Conservation (phyloP, 2,113 vertebrate genomes). For the Notarius lentiginosus region DNA sequence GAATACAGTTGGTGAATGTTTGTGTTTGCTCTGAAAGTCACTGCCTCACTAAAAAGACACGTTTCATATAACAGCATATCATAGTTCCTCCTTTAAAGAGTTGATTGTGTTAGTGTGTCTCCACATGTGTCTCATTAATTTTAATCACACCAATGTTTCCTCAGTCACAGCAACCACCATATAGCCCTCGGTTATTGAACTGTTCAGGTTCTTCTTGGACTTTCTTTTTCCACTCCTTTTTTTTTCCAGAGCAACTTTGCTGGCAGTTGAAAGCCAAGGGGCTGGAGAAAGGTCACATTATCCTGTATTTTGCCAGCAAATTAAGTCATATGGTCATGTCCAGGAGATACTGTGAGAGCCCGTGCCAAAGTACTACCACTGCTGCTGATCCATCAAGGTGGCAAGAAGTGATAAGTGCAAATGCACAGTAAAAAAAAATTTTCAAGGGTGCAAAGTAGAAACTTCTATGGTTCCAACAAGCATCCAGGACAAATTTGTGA, state of each 20-base stretch:
- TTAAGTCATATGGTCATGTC: constrained; percentile 35
- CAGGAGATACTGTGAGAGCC: constrained; percentile 42
- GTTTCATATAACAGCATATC: neutral
- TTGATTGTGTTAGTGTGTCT: neutral
- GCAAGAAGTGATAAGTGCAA: neutral
- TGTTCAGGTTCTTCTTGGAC: neutral
- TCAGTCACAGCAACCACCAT: neutral
- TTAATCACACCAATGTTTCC: neutral
- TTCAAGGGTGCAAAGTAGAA: neutral
- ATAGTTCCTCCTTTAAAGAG: neutral
- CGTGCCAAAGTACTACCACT: constrained; percentile 2
- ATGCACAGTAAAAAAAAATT: neutral
- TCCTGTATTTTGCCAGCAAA: constrained; percentile 51
- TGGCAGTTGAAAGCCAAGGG: constrained; percentile 8
- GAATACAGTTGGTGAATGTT: neutral
- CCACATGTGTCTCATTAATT: neutral
- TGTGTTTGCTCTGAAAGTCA: neutral
- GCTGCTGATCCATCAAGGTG: neutral
- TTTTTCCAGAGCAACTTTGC: neutral
- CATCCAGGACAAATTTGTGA: neutral
- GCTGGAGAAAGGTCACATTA: constrained; percentile 31
- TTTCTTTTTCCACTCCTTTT: neutral
- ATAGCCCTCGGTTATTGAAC: neutral
- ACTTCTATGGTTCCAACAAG: neutral
- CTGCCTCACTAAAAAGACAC: neutral